A percentile compares a stretch with the other conserved stretches of the same genome.
Evolutionary conservation across 2,797 vertebrate genomes (phyloP).

Genomic region (Malurus splendens): DNA sequence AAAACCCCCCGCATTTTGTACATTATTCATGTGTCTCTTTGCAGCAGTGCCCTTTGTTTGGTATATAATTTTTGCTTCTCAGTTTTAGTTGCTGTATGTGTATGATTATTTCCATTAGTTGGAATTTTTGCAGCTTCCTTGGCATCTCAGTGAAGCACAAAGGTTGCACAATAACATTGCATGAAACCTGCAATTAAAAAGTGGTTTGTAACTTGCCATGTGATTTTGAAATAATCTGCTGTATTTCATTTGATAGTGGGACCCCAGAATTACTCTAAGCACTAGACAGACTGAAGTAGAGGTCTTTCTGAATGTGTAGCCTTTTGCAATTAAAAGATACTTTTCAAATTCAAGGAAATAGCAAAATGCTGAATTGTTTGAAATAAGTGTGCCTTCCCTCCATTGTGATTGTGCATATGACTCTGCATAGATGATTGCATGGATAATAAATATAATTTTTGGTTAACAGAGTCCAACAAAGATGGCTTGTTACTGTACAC

Average conservation of each 20-base stretch:
- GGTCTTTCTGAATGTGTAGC: neutral
- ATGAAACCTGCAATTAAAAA: neutral
- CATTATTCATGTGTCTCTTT: neutral
- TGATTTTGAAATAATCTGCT: neutral
- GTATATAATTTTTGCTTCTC: neutral
- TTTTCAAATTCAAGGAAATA: neutral
- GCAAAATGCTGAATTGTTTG: neutral
- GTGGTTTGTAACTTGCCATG: neutral
- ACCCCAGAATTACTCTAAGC: neutral
- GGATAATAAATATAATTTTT: neutral
- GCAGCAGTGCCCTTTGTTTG: neutral
- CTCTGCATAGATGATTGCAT: neutral
- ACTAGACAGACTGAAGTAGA: neutral
- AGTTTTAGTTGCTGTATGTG: neutral
- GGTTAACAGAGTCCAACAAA: neutral
- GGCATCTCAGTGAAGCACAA: neutral
- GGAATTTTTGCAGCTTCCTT: neutral
- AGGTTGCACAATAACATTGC: neutral
- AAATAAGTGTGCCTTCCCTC: neutral
- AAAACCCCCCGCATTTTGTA: neutral
- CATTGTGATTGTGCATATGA: accelerated
- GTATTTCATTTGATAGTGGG: neutral
- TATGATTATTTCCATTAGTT: neutral
- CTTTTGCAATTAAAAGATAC: neutral
- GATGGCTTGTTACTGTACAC: conserved; percentile 22